A percentile compares a stretch with the other conserved stretches of the same genome.
Conservation (phyloP, 2,888 invertebrate genomes). For the Megamerina dolium region DNA sequence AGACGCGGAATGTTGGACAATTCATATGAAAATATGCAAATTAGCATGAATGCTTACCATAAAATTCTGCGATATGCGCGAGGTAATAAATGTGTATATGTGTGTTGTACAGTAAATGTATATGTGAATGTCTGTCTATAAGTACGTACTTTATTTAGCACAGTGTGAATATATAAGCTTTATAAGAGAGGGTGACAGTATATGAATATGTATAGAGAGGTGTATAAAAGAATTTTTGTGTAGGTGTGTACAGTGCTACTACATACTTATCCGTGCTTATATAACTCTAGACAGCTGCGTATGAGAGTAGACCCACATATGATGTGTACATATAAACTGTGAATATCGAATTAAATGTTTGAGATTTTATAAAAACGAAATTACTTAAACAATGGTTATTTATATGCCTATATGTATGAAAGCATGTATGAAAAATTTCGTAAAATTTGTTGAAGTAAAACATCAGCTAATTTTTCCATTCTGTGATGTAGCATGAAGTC, state of each 20-base stretch:
- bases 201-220: background rate
- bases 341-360: conserved; percentile 17
- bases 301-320: too few relatives aligned
- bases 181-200: too few relatives aligned
- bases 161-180: too few relatives aligned
- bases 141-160: too few relatives aligned
- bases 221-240: background rate
- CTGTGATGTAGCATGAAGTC: too few relatives aligned
- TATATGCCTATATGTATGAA: background rate
- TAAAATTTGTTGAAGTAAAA: too few relatives aligned
- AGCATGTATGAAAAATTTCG: background rate
- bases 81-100: background rate
- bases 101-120: background rate
- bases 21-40: conserved; percentile 37
- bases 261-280: too few relatives aligned
- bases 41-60: conserved; percentile 24
- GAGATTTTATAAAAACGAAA: conserved; percentile 36
- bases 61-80: conserved; percentile 2
- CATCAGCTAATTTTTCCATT: too few relatives aligned
- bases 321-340: too few relatives aligned
- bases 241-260: too few relatives aligned
- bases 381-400: background rate
- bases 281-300: too few relatives aligned
- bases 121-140: background rate
- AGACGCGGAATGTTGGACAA: conserved; percentile 20